Evolutionary conservation across 1,140 invertebrate species (phyloP).

Genomic region (Gonioctena quinquepunctata): DNA sequence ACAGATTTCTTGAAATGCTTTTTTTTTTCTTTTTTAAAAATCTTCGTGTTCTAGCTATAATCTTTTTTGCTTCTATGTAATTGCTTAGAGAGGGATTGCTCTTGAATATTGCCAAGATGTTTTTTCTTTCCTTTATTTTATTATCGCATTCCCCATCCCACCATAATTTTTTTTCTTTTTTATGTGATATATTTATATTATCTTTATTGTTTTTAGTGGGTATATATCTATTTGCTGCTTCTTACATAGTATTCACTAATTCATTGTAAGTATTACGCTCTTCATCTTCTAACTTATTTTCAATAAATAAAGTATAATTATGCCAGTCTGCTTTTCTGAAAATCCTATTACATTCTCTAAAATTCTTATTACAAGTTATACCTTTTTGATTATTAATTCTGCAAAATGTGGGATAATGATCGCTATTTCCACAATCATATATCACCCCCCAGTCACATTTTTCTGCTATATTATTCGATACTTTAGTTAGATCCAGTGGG

Average conservation of each 20-base stretch:
- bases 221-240: neutral
- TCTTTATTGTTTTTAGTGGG: neutral
- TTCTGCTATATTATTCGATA: neutral
- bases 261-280: no score
- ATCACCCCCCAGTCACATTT: neutral
- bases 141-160: conserved; percentile 1
- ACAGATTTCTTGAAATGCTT: no score
- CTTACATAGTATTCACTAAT: neutral
- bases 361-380: neutral
- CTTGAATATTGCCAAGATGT: no score
- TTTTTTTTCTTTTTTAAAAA: no score
- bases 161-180: neutral
- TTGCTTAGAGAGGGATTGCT: no score
- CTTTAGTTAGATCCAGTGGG: neutral
- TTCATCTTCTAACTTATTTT: neutral
- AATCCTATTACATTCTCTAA: neutral
- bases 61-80: no score
- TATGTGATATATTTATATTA: neutral
- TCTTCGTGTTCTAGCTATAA: no score
- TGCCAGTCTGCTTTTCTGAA: conserved; percentile 1
- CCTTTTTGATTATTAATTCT: neutral
- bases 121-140: neutral
- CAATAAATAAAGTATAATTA: neutral
- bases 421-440: neutral
- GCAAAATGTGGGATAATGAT: conserved; percentile 1